Conservation (phyloP, 2,888 invertebrate genomes). For the Loripinus fragilis region DNA sequence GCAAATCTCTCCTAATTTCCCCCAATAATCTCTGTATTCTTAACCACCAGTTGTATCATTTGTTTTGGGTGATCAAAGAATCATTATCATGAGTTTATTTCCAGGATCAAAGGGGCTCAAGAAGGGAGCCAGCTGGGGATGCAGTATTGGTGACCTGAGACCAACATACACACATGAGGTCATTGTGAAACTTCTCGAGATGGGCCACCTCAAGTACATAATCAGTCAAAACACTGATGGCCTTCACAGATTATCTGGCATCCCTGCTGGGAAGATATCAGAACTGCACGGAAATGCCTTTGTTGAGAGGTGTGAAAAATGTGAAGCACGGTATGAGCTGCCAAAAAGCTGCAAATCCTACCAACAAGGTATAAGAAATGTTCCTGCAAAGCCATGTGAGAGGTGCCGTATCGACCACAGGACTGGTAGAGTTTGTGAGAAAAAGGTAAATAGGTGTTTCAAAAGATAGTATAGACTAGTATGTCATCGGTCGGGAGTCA, state of each 20-base stretch:
- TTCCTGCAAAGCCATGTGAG: conserved; percentile 67
- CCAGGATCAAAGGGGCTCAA: conserved; percentile 39
- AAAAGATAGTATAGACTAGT: no score
- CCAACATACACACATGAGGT: conserved; percentile 80
- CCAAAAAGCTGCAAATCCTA: not conserved
- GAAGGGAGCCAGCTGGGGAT: conserved; percentile 6
- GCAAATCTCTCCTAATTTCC: no score
- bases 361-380: conserved; percentile 5
- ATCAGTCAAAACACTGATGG: conserved; percentile 80
- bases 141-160: conserved; percentile 43
- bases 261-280: conserved; percentile 69
- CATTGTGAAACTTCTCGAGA: conserved; percentile 69
- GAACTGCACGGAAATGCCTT: conserved; percentile 79
- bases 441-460: conserved; percentile 66
- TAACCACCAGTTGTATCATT: no score
- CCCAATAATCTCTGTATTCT: no score
- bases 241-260: conserved; percentile 75
- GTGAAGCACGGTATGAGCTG: conserved; percentile 62
- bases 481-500: no score
- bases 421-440: conserved; percentile 71
- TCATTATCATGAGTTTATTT: not conserved
- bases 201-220: conserved; percentile 73
- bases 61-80: no score
- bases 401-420: conserved; percentile 74
- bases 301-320: conserved; percentile 77